A percentile compares a stretch with the other conserved stretches of the same genome.
phyloP scores from a whole-genome alignment of 2,888 invertebrate species.

The Gymnosoma rotundatum region DNA sequence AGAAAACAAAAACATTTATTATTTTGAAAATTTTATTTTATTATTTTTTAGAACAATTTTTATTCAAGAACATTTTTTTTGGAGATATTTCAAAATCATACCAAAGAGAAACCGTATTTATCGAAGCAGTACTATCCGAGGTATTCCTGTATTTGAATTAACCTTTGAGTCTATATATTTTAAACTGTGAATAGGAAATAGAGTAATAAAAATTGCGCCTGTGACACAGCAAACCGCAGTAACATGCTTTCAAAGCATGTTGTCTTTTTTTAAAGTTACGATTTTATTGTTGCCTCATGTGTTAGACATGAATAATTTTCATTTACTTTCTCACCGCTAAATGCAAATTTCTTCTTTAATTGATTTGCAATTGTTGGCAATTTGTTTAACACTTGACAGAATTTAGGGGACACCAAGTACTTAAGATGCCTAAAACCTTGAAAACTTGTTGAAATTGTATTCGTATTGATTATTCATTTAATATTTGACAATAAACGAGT shows the following conservation, averaged over 20 bases:
- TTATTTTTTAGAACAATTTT: too few species aligned
- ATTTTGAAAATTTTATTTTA: too few species aligned
- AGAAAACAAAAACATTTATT: too few species aligned
- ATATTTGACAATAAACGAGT: background rate
- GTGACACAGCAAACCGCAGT: background rate
- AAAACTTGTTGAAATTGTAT: background rate
- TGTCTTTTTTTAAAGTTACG: too few species aligned
- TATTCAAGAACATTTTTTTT: too few species aligned
- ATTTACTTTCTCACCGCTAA: background rate
- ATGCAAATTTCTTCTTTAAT: background rate
- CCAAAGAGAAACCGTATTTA: too few species aligned
- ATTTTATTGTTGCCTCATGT: too few species aligned
- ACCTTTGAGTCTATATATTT: background rate
- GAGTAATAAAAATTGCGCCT: background rate
- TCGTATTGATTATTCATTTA: background rate
- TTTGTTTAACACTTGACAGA: background rate
- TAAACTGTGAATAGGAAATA: too few species aligned
- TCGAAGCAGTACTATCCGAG: too few species aligned
- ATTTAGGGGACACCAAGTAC: background rate
- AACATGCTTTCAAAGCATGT: conserved; percentile 1
- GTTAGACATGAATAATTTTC: too few species aligned
- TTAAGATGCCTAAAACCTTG: background rate
- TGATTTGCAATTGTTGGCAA: background rate
- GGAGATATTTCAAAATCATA: too few species aligned
- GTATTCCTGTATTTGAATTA: too few species aligned